Evolutionary conservation across 1,140 invertebrate genomes (phyloP).

Genomic region (Pissodes strobi): DNA sequence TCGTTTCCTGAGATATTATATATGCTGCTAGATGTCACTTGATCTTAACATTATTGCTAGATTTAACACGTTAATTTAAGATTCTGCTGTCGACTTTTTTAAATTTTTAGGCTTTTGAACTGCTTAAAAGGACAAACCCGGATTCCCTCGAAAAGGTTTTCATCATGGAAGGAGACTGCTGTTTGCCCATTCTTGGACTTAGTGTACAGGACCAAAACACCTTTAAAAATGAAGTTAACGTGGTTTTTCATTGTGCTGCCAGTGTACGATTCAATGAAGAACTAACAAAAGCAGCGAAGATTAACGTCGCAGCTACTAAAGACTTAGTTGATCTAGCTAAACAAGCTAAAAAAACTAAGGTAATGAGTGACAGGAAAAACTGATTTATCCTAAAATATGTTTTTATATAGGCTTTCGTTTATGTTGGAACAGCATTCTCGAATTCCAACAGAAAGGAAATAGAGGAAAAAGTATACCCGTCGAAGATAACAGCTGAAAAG

Average conservation of each 20-base stretch:
- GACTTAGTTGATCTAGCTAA: constrained; percentile 66
- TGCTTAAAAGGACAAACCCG: constrained; percentile 16
- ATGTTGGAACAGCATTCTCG: constrained; percentile 68
- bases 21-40: too few species aligned
- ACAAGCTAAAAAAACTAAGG: constrained; percentile 69
- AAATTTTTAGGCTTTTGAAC: constrained; percentile 29
- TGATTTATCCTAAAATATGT: too few species aligned
- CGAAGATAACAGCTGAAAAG: constrained; percentile 57
- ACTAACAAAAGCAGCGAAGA: constrained; percentile 65
- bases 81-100: too few species aligned
- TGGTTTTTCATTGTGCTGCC: constrained; percentile 66
- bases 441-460: constrained; percentile 58
- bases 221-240: constrained; percentile 62
- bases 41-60: too few species aligned
- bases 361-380: too few species aligned
- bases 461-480: constrained; percentile 58
- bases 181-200: constrained; percentile 64
- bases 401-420: constrained; percentile 41
- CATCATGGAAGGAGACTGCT: constrained; percentile 66
- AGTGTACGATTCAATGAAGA: constrained; percentile 73
- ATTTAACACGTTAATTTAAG: too few species aligned
- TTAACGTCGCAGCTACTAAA: constrained; percentile 70
- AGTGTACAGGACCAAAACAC: constrained; percentile 61
- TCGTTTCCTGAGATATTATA: too few species aligned
- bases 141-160: constrained; percentile 58